These are phyloP conservation scores for Ophiodon elongatus DNA, from an alignment of 2,113 vertebrate genomes.

Conservation along the genomic window DNA sequence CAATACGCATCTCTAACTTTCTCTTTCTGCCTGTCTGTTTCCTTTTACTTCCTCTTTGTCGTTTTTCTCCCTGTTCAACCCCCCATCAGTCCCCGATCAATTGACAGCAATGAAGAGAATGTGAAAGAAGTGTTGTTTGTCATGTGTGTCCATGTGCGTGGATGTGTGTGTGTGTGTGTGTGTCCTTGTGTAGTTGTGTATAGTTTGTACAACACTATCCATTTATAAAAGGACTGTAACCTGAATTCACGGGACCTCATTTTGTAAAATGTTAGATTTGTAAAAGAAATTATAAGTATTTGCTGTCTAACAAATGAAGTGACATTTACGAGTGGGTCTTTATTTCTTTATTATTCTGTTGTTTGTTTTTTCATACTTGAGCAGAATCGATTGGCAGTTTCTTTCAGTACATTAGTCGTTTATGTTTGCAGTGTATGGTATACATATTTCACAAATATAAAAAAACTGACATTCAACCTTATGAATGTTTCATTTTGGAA, in stretches of 20 bases:
- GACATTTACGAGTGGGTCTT: constrained; percentile 11
- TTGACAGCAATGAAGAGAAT: constrained; percentile 30
- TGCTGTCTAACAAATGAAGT: constrained; percentile 18
- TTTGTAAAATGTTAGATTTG: constrained; percentile 18
- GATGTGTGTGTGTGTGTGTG: background rate
- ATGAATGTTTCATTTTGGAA: background rate
- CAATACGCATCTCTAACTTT: constrained; percentile 54
- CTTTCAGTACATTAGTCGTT: background rate
- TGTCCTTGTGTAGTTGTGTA: background rate
- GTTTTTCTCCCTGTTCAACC: constrained; percentile 31
- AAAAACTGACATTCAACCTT: background rate
- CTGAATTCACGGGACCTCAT: background rate
- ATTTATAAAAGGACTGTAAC: background rate
- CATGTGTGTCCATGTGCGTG: constrained; percentile 3
- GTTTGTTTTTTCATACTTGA: background rate
- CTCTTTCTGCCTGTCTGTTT: constrained; percentile 47
- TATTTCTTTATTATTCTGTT: background rate
- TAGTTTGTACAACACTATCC: background rate
- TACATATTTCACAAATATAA: background rate
- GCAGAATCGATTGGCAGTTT: background rate
- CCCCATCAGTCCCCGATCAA: constrained; percentile 47
- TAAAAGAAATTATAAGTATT: background rate
- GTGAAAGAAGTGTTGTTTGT: constrained; percentile 12
- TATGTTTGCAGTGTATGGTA: background rate
- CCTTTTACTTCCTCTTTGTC: constrained; percentile 34